Evolutionary conservation across 1,140 invertebrate genomes (phyloP).

Genomic region (Trichonephila clavipes): DNA sequence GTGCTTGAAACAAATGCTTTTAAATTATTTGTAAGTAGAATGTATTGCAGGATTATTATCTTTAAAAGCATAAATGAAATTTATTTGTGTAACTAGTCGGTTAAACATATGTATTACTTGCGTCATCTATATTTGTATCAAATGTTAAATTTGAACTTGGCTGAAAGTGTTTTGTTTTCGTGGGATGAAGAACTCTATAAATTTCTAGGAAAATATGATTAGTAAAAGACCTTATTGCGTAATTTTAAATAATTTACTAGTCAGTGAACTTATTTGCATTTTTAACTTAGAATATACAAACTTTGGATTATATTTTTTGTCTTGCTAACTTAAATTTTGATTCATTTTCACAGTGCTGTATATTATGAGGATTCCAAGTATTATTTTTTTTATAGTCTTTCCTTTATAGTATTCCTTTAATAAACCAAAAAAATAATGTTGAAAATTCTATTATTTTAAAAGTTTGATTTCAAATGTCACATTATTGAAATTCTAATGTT

Average conservation of each 20-base stretch:
- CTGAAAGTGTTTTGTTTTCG: not conserved
- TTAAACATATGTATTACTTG: not conserved
- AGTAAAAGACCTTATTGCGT: not conserved
- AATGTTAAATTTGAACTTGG: not conserved
- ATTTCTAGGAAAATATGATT: not conserved
- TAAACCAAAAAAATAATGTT: too few relatives aligned
- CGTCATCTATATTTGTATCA: not conserved
- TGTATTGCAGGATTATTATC: not conserved
- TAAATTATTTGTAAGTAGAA: conserved; percentile 14
- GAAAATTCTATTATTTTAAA: too few relatives aligned
- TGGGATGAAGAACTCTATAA: conserved; percentile 17
- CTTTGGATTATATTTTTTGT: not conserved
- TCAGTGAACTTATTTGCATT: conserved; percentile 8
- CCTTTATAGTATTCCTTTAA: too few relatives aligned
- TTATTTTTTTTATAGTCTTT: too few relatives aligned
- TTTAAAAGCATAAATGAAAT: not conserved
- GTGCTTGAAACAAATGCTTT: not conserved
- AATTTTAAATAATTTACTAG: conserved; percentile 23
- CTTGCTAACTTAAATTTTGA: not conserved
- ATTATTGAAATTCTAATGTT: too few relatives aligned
- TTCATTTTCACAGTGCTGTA: not conserved
- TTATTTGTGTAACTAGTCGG: conserved; percentile 17
- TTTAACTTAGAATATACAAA: not conserved
- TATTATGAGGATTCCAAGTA: too few relatives aligned
- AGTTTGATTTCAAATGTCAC: too few relatives aligned